Base-by-base conservation (phyloP, 53 echinoderm and acorn worm genomes). In the Crossaster papposus region DNA sequence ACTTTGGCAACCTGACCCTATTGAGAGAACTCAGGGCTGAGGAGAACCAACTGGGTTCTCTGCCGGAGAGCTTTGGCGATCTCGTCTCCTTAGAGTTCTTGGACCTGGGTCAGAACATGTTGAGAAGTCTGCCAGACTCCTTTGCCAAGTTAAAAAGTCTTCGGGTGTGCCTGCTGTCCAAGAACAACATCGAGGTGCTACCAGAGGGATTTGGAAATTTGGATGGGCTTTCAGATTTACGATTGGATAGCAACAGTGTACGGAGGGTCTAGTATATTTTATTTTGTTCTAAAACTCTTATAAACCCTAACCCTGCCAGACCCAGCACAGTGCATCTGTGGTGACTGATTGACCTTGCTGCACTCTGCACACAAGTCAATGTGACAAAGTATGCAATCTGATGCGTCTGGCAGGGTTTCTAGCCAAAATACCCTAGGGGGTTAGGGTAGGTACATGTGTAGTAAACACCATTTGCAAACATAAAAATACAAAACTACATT, bases 61-160 rank as follows among this genome's bases (percentile, higher is more conserved):
- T 98, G 24, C 98, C 98, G 2, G 94, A 93, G 35, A 92, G 51
- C 54, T 96, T 98, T 82, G 98, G 98, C 20, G 85, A 93, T 29
- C 91, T 98, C 9, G 52, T 65, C 9, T 89, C 83, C 72, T 78
- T 98, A 55, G 93, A 93, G 80, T 94, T 90, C 75, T 50, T 98
- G 29, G 96, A 98, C 88, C 80, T 98, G 18, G 94, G 98, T 5
- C 98, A 98, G 92, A 98, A 98, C 87, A 79, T 90, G 90, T 44
- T 98, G 64, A 36, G 70, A 14, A 36, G 63, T 58, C 78, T 97
- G 22, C 98, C 98, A 0, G 87, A 93, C 36, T 93, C 94, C 17
- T 98, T 98, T 81, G 44, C 86, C 52, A 72, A 90, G 20, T 86
- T 98, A 77, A 64, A 22, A 65, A 90, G 89, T 13, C 87, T 98